Conservation (phyloP, 2,113 vertebrate species). For the rat (Rattus norvegicus) region DNA sequence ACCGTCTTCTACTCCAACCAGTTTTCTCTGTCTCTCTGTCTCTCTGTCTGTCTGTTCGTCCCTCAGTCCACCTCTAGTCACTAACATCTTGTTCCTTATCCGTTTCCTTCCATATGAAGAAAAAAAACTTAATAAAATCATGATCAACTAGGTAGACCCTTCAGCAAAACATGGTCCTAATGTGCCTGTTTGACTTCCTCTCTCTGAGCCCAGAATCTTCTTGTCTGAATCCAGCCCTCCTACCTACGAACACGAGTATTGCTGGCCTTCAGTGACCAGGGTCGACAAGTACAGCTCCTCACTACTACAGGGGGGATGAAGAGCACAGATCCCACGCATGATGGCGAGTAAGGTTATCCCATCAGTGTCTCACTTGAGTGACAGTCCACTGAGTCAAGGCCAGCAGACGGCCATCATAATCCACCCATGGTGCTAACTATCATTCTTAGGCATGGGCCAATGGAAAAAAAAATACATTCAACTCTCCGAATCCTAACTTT, state of each 20-base stretch:
- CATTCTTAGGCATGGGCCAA: background rate
- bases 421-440: background rate
- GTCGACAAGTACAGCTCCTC: rapidly evolving
- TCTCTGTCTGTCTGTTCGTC: rapidly evolving
- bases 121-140: background rate
- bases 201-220: background rate
- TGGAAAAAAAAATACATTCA: background rate
- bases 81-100: background rate
- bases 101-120: background rate
- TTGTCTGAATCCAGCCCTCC: background rate
- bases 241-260: background rate
- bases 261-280: background rate
- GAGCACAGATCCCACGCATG: rapidly evolving
- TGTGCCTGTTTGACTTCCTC: background rate
- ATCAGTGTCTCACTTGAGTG: background rate
- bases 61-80: background rate
- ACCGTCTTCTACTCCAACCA: rapidly evolving
- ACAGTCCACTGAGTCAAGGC: background rate
- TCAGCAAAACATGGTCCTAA: background rate
- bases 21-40: background rate
- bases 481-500: background rate
- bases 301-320: background rate
- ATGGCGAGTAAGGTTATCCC: rapidly evolving
- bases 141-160: background rate
- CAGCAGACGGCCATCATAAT: background rate